Evolutionary conservation across 2,797 vertebrate species (phyloP), one percentile per base, ranked within the genome.

Genomic region (Adrianichthys oophorus): DNA sequence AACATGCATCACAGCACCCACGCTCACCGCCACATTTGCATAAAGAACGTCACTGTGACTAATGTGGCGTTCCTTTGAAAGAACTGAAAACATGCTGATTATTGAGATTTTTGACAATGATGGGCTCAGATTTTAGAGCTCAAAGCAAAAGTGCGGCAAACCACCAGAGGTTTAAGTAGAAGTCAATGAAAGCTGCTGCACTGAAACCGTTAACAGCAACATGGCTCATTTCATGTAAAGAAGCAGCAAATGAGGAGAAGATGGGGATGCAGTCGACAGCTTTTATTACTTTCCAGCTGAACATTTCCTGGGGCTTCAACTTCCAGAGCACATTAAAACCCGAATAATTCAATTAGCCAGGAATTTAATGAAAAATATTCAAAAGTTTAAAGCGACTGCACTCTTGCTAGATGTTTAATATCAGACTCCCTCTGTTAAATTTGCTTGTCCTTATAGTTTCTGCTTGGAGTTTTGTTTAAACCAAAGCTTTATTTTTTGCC

Each of bases 271-370:
- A 23, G 12, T 43, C 45, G 63, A 65, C 7, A 29, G 54, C n/a
- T 5, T 54, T 62, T 48, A 24, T 44, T 58, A 66, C 53, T 53
- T 68, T 42, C 57, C 32, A 24, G 41, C 2, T 14, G 44, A 53
- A 48, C 56, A 74, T 70, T 79, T 52, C 63, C 24, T 56, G 18
- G 7, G 49, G 47, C 13, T 52, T 72, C 37, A 56, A 58, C 41
- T 26, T 67, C 42, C 45, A 55, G 53, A 15, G 12, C 15, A 17
- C 37, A 59, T 67, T 64, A 68, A 52, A 40, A 29, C 37, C 16
- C 7, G 24, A 46, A 50, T 56, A 52, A 59, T 59, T 43, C 54
- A 73, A 73, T 60, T 42, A 56, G 7, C 41, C 24, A 19, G 19
- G 41, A 43, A 57, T 62, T 43, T 37, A 65, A 55, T 18, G 10